Conservation (phyloP, 2,797 vertebrate species). For the Megaceryle alcyon region DNA sequence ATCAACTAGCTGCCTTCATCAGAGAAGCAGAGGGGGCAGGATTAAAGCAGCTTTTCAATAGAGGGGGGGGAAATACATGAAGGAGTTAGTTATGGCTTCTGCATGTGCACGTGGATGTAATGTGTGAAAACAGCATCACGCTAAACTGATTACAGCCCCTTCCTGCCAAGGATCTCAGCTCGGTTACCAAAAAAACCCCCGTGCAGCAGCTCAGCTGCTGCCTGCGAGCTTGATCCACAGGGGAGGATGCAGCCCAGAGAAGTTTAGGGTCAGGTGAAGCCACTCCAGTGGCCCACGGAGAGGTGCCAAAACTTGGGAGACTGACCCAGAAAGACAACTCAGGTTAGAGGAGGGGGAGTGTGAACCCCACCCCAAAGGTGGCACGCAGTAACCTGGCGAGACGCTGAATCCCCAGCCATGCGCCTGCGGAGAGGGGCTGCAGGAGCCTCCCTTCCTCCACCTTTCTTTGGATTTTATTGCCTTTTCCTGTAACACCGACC, state of each 20-base stretch:
- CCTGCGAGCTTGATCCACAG: background rate
- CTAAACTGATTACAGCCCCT: background rate
- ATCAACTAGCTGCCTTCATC: background rate
- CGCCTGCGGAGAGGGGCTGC: fast-evolving
- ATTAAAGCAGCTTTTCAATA: background rate
- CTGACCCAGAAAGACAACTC: background rate
- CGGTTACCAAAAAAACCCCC: background rate
- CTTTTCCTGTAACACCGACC: background rate
- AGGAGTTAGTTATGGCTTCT: background rate
- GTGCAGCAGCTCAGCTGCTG: background rate
- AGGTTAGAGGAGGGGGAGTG: no score
- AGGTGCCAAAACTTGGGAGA: background rate
- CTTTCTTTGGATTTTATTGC: background rate
- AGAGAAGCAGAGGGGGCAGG: background rate
- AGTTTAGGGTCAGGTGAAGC: background rate
- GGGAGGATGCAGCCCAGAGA: background rate
- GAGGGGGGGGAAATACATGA: background rate
- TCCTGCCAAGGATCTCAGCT: background rate
- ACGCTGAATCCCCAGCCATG: fast-evolving
- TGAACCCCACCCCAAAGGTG: fast-evolving
- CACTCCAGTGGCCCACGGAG: background rate
- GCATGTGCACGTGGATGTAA: fast-evolving
- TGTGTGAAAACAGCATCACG: background rate
- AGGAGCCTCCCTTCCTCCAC: background rate
- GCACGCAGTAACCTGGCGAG: fast-evolving